Evolutionary conservation across 2,113 vertebrate species (phyloP), one percentile per base, ranked within the genome.

Genomic region (pig (Sus scrofa)): DNA sequence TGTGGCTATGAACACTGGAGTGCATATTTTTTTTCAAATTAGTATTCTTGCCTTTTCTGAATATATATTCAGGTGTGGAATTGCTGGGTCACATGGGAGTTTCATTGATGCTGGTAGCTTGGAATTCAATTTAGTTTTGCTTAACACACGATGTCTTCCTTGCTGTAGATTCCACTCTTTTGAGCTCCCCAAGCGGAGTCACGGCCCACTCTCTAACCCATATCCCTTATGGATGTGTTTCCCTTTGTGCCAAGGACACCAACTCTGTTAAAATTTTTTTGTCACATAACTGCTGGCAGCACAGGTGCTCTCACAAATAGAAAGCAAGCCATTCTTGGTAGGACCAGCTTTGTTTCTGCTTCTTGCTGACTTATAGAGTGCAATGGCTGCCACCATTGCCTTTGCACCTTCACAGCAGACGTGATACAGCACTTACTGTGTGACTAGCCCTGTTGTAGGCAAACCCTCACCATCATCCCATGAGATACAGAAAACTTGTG

Each of bases 401-500:
- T n/a, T 22, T 1, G 7, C 50, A 16, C 0, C 32, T 30, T 58
- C 15, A 7, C 4, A 3, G 44, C 5, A 16, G 37, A 30, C 22
- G 1, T 0, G 1, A 19, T 3, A 2, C 0, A 2, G 3, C 78
- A 22, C 56, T 30, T 26, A 0, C 5, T 6, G 0, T n/a, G 5
- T 32, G 6, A 20, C 24, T 7, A 1, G 20, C 11, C 3, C 5
- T n/a, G 2, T 70, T 58, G 20, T 16, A 2, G 7, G 58, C 4
- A 13, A 3, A 50, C 14, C 65, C 8, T 70, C 22, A 0, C 26
- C 20, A 13, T 37, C 27, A 14, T 22, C 50, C 39, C 22, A 0
- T 22, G 1, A 13, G 30, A 27, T 34, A 32, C 50, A 16, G 44
- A n/a, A 30, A 11, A 16, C 22, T 6, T n/a, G 30, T 3, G 58